Evolutionary conservation across 2,797 vertebrate genomes (phyloP), one percentile per base, ranked within the genome.

Genomic region (Limosa lapponica): DNA sequence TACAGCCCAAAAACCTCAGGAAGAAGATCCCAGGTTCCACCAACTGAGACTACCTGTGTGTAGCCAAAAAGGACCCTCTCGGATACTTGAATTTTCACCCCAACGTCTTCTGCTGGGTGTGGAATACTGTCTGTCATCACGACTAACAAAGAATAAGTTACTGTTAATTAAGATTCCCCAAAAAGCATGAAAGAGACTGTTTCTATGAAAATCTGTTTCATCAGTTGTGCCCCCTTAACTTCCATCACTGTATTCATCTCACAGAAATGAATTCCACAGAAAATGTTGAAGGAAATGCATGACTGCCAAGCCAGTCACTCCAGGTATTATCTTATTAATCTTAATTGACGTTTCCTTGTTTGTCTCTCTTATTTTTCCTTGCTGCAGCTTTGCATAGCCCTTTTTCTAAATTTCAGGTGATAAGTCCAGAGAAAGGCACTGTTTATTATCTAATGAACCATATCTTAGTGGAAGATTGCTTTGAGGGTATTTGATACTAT

Each of bases 291-390:
- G 85, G 82, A 96, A 95, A 81, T 7, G 8, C 58, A 12, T 72
- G 92, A 37, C 73, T 96, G 80, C 58, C 82, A 90, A 93, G 39
- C 36, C 75, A 90, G 39, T 70, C 75, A 23, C 46, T 70, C 62
- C 48, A 57, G 8, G 3, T 48, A 51, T 72, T 88, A 91, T 92
- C 91, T 93, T 84, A 67, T 64, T 73, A 44, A 96, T 95, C 89
- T 95, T 90, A 83, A 95, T 79, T 95, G 93, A 67, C 37, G 0
- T 96, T 94, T 95, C 89, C 87, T 91, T 93, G 70, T 94, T 94
- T 96, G 57, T 69, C 62, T 94, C 82, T 55, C 5, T 16, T 66
- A n/a, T 79, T 96, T 90, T 80, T 44, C 62, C 8, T 18, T 9
- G 1, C 75, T 79, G 58, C 54, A 90, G 49, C 28, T 91, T 89